Conservation (phyloP, 1,140 invertebrate species). For the Saccostrea echinata region DNA sequence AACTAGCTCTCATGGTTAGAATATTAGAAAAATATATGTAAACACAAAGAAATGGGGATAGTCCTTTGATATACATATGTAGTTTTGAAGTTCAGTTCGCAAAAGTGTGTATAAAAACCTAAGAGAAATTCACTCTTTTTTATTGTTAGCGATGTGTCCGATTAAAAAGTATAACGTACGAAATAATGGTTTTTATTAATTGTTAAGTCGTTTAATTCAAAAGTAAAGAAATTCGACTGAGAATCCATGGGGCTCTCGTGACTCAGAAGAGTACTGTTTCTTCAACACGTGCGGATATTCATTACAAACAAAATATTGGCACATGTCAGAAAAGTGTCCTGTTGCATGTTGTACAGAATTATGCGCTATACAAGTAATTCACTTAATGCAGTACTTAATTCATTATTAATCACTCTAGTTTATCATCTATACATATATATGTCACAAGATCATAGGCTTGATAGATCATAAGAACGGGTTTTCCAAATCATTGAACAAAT, state of each 20-base stretch:
- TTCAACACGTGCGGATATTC: background rate
- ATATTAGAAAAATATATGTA: conserved; percentile 2
- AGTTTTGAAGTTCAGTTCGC: background rate
- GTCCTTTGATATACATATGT: background rate
- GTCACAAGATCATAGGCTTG: background rate
- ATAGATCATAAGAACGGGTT: background rate
- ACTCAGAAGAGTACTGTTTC: conserved; percentile 14
- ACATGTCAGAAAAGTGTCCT: conserved; percentile 15
- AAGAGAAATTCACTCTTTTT: background rate
- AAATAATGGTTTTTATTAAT: background rate
- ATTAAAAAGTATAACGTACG: background rate
- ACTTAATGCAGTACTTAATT: background rate
- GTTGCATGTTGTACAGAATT: background rate
- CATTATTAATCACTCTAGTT: background rate
- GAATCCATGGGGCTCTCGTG: background rate
- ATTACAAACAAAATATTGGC: conserved; percentile 37
- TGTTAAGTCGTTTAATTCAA: too few species aligned
- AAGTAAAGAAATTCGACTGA: background rate
- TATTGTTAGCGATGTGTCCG: background rate
- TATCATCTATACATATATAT: background rate
- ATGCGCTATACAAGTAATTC: background rate
- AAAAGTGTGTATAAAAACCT: background rate
- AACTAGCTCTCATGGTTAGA: background rate
- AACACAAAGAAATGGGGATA: background rate
- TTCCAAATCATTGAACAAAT: background rate